Conservation (phyloP, 2,797 vertebrate species). For the Tragopan temminckii region DNA sequence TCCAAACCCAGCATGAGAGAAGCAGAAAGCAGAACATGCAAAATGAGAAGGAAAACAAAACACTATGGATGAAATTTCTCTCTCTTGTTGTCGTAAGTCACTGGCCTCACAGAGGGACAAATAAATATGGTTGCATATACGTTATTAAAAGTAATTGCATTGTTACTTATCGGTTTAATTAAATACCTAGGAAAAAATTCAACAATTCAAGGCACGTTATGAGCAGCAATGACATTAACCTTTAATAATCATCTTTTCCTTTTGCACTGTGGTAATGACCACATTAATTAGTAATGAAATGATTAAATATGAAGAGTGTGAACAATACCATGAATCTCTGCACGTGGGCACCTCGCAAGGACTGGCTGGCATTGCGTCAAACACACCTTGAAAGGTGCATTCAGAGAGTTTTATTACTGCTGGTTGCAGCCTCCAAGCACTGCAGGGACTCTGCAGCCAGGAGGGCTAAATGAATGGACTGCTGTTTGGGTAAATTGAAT, state of each 20-base stretch:
- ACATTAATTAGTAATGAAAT: conserved; percentile 78
- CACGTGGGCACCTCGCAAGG: conserved; percentile 15
- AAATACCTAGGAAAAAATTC: conserved; percentile 65
- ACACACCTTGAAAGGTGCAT: background rate
- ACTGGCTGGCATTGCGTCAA: background rate
- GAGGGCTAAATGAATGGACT: conserved; percentile 8
- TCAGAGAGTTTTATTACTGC: conserved; percentile 7
- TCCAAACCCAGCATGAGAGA: background rate
- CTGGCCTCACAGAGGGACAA: conserved; percentile 44
- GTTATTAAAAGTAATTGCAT: conserved; percentile 76
- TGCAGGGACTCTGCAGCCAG: background rate
- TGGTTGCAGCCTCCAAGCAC: background rate
- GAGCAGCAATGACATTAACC: conserved; percentile 67
- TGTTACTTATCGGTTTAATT: conserved; percentile 76
- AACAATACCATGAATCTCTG: background rate
- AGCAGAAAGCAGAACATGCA: background rate
- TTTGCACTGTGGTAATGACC: conserved; percentile 49
- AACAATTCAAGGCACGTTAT: conserved; percentile 60
- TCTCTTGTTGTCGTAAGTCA: background rate
- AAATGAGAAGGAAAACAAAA: conserved; percentile 3
- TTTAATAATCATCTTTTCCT: conserved; percentile 77
- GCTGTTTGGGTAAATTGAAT: conserved; percentile 18
- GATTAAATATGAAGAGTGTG: conserved; percentile 68
- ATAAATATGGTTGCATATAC: conserved; percentile 45
- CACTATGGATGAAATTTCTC: background rate